Evolutionary conservation across 1,140 invertebrate species (phyloP).

Genomic region (Procambarus virginalis): DNA sequence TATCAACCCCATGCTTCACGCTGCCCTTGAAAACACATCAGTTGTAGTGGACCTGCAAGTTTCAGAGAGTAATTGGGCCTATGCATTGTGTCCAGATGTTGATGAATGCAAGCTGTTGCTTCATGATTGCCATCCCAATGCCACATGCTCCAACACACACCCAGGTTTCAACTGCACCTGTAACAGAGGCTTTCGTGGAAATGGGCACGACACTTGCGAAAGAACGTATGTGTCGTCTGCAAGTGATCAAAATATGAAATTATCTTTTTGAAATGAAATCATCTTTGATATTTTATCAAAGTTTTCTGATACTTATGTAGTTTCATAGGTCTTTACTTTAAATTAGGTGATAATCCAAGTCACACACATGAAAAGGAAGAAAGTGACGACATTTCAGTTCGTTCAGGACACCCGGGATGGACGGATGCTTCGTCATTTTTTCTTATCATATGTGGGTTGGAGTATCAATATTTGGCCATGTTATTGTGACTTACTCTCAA

Average conservation of each 20-base stretch:
- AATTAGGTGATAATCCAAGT: no score
- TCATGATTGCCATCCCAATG: slow-evolving; percentile 91
- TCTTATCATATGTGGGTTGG: no score
- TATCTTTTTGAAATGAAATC: no score
- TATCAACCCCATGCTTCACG: background rate
- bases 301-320: no score
- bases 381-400: no score
- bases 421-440: no score
- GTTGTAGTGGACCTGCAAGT: slow-evolving; percentile 70
- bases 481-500: no score
- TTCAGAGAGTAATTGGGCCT: slow-evolving; percentile 82
- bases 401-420: no score
- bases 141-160: slow-evolving; percentile 92
- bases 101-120: slow-evolving; percentile 92
- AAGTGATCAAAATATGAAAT: no score
- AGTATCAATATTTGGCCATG: no score
- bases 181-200: slow-evolving; percentile 88
- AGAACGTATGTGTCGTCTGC: slow-evolving; percentile 83
- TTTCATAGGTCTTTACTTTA: no score
- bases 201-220: slow-evolving; percentile 86
- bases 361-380: no score
- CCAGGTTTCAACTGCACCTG: slow-evolving; percentile 90
- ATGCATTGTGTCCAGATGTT: slow-evolving; percentile 93
- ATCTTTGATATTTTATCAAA: background rate
- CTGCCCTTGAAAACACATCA: slow-evolving; percentile 64